Base-by-base conservation (phyloP, 2,888 invertebrate species). In the Zele albiditarsus region DNA sequence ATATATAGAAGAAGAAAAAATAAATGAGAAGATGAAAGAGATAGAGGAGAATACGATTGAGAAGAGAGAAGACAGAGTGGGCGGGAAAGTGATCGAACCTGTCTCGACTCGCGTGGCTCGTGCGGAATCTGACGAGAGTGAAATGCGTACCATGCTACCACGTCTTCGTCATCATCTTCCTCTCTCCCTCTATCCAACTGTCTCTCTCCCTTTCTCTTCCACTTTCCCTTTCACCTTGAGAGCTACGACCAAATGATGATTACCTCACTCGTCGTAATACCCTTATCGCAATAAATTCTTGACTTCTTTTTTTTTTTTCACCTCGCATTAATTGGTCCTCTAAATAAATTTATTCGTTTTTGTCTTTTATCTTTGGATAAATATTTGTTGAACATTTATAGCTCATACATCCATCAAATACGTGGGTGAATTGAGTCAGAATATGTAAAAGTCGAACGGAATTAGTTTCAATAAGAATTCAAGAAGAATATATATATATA, bases 91-190 rank as follows among this genome's bases (percentile, higher is more conserved):
- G 78, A 80, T 77, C 80, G 79, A 81, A 81, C 81, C 81, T 81
- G 81, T 82, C 82, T 79, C 79, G 79, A 79, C 73, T 77, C 79
- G 77, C 79, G 76, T 65, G 58, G 71, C 74, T 70, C 57, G 74
- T 33, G 46, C 38, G 65, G 72, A 81, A 82, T 82, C 83, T 83
- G 82, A 78, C 81, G 84, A 85, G 86, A 86, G 87, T 87, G 87
- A 87, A 87, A 87, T 85, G 84, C 84, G 20, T 68, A 57, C 16
- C 60, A n/a, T 42, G 42, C 28, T 60, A 42, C 46, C 14, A 12
- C 63, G 27, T 63, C 46, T 3, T 46, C 46, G n/a, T 46, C 46
- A 46, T 20, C 10, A 23, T 53, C 23, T 2, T 49, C 20, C 53
- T 53, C 20, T 57, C 28, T 62, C 14, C 3, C 20, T 66, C 60